Conservation (phyloP, 2,797 vertebrate species). For the Sebastes matsubarae region DNA sequence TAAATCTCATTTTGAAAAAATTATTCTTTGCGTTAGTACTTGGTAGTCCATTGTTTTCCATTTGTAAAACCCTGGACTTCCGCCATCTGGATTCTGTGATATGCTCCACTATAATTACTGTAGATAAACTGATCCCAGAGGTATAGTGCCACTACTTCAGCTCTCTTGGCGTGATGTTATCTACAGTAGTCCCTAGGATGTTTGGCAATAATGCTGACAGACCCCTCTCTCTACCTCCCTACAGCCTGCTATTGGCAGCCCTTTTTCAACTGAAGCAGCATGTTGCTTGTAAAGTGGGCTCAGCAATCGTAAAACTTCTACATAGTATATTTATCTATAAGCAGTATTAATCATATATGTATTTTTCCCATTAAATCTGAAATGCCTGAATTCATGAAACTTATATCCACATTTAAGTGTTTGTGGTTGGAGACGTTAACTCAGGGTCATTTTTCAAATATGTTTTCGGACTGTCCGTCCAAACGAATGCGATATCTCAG, state of each 20-base stretch:
- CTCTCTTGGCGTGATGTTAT: conserved; percentile 1
- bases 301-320: not conserved
- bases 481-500: accelerated
- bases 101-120: not conserved
- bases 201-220: not conserved
- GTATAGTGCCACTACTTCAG: not conserved
- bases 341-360: not conserved
- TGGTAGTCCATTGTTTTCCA: not conserved
- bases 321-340: not conserved
- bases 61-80: not conserved
- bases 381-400: accelerated
- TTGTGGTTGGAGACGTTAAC: too few relatives aligned
- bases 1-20: not conserved
- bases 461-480: too few relatives aligned
- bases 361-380: not conserved
- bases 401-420: too few relatives aligned
- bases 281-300: not conserved
- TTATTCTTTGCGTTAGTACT: not conserved
- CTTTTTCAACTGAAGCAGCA: not conserved
- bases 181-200: not conserved
- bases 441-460: too few relatives aligned
- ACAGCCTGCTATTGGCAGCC: not conserved
- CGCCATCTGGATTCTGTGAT: not conserved
- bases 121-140: not conserved
- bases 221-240: not conserved